Evolutionary conservation across 30 jellyfish, hydroid and myxozoan genomes (phyloP).

Genomic region (Aurelia aurita complex sp. Pacific): DNA sequence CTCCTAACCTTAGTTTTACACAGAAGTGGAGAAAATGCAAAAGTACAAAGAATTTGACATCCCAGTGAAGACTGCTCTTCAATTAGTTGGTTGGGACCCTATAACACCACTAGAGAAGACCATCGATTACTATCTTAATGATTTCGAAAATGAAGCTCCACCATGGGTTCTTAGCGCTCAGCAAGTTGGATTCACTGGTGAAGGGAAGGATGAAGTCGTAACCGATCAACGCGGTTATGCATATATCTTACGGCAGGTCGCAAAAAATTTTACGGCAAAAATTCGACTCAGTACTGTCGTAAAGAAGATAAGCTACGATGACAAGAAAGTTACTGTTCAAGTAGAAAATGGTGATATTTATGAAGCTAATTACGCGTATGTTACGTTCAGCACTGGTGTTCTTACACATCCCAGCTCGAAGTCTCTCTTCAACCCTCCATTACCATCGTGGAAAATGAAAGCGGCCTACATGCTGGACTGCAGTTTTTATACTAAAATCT

Average conservation of each 20-base stretch:
- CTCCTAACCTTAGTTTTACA: background rate
- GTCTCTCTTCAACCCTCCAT: conserved; percentile 43
- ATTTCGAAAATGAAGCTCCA: conserved; percentile 69
- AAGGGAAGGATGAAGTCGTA: conserved; percentile 64
- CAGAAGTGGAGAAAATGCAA: background rate
- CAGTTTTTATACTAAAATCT: conserved; percentile 71
- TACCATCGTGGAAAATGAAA: conserved; percentile 83
- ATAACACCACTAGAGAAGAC: conserved; percentile 53
- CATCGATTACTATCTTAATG: conserved; percentile 51
- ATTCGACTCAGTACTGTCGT: conserved; percentile 42
- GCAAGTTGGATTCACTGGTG: conserved; percentile 46
- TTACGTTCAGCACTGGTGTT: conserved; percentile 75
- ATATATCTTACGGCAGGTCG: conserved; percentile 28
- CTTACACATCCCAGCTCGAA: conserved; percentile 23
- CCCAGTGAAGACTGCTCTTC: conserved; percentile 51
- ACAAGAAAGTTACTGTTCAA: conserved; percentile 8
- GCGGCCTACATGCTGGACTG: conserved; percentile 42
- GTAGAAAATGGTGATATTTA: conserved; percentile 50
- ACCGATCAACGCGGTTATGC: conserved; percentile 68
- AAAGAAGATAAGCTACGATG: conserved; percentile 18
- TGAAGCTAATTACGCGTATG: conserved; percentile 64
- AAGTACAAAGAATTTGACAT: conserved; percentile 22
- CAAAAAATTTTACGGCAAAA: conserved; percentile 39
- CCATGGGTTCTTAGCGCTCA: conserved; percentile 46
- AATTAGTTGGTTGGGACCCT: conserved; percentile 74